These are phyloP conservation scores for Diaprepes abbreviatus DNA, from an alignment of 2,888 invertebrate species.

Conservation along the genomic window DNA sequence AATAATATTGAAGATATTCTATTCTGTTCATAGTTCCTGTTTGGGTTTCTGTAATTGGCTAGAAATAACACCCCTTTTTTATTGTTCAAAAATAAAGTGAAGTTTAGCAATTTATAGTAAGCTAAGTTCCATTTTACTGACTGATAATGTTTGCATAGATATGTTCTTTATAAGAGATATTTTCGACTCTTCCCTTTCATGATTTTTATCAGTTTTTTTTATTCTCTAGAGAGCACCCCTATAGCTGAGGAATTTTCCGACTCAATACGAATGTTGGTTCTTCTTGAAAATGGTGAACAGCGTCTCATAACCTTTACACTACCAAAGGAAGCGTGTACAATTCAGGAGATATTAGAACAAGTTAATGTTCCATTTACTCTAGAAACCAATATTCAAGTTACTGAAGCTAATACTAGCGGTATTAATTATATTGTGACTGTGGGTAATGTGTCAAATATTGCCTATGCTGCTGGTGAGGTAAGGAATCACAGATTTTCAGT, in stretches of 20 bases:
- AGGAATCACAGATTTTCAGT: background rate
- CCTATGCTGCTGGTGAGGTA: conserved; percentile 36
- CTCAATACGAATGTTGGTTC: conserved; percentile 85
- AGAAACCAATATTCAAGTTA: conserved; percentile 81
- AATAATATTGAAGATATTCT: too few relatives aligned
- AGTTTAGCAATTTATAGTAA: too few relatives aligned
- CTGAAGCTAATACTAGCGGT: conserved; percentile 80
- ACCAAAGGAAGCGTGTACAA: conserved; percentile 85
- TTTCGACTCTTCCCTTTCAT: too few relatives aligned
- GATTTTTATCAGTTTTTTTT: background rate
- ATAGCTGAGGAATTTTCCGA: conserved; percentile 72
- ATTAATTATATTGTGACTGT: conserved; percentile 86
- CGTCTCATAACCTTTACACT: conserved; percentile 86
- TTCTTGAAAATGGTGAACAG: conserved; percentile 83
- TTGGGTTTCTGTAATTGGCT: too few relatives aligned
- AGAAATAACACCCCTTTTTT: too few relatives aligned
- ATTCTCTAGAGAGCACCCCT: conserved; percentile 65
- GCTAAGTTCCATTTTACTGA: too few relatives aligned
- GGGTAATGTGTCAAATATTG: conserved; percentile 64
- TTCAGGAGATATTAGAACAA: conserved; percentile 86
- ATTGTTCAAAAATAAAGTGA: too few relatives aligned
- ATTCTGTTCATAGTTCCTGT: too few relatives aligned
- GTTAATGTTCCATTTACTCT: conserved; percentile 79
- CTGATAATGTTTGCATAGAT: too few relatives aligned
- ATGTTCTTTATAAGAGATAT: too few relatives aligned